phyloP scores from a whole-genome alignment of 2,888 invertebrate genomes.

The Liopterus haemorrhoidalis region DNA sequence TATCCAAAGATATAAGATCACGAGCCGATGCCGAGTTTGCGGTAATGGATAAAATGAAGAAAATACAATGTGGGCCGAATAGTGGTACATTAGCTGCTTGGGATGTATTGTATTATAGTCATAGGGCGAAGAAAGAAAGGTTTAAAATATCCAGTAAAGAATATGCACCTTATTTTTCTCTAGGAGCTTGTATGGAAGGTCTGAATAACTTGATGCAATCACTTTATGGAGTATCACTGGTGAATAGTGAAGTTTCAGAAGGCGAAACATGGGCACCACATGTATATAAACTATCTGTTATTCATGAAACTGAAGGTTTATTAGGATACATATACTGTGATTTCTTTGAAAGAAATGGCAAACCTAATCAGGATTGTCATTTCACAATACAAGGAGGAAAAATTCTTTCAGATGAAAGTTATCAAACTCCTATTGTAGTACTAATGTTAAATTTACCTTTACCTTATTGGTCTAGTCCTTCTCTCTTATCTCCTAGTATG shows the following conservation, averaged over 20 bases:
- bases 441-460: conserved; percentile 82
- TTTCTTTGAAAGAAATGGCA: conserved; percentile 84
- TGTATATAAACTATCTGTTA: conserved; percentile 88
- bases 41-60: conserved; percentile 71
- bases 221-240: conserved; percentile 75
- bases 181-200: conserved; percentile 96
- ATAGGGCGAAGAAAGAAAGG: conserved; percentile 65
- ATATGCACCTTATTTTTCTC: conserved; percentile 79
- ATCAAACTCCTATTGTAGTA: conserved; percentile 89
- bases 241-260: conserved; percentile 63
- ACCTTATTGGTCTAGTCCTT: conserved; percentile 68
- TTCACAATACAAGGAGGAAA: conserved; percentile 96
- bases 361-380: conserved; percentile 97
- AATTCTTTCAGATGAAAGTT: conserved; percentile 66
- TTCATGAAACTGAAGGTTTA: conserved; percentile 71
- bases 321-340: conserved; percentile 97
- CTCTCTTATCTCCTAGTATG: conserved; percentile 73
- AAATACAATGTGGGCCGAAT: conserved; percentile 35
- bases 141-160: conserved; percentile 65
- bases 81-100: conserved; percentile 55
- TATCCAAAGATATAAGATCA: conserved; percentile 63
- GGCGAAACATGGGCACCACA: conserved; percentile 82
- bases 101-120: conserved; percentile 84
- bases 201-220: conserved; percentile 80
- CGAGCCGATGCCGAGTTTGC: conserved; percentile 71